Evolutionary conservation across 2,797 vertebrate species (phyloP), one percentile per base, ranked within the genome.

Genomic region (Gastrophryne carolinensis): DNA sequence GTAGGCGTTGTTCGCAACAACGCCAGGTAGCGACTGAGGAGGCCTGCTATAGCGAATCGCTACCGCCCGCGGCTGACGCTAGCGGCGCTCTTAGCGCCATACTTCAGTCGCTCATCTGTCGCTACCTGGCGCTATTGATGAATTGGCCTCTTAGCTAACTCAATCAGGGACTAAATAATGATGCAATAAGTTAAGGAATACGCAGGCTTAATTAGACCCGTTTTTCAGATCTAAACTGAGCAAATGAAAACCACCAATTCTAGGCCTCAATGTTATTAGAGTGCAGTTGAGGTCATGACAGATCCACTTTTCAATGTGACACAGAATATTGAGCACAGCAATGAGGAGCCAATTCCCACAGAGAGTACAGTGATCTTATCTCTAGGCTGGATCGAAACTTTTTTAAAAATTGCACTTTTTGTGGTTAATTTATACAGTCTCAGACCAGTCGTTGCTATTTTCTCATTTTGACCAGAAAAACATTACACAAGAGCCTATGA

Each of bases 401-500:
- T 52, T 26, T 27, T 61, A 62, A 50, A 61, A 39, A 69, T 3
- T 3, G 53, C 49, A 69, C 54, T 69, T 27, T 6, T 39, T 39
- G 12, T 39, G 37, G 27, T 12, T 56, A 21, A 26, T 5, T 29
- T 57, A 44, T 35, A 57, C 26, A 69, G 29, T 30, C 50, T 56
- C 39, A 24, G 35, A 53, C 34, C 44, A 47, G 17, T 47, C 17
- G 17, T 44, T 7, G 39, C 44, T n/a, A 67, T 23, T 32, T 34
- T 67, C 64, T 52, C 49, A 32, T 53, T 34, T 53, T 67, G 64
- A 67, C 29, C n/a, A n/a, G n/a, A n/a, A n/a, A n/a, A n/a, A n/a
- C n/a, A n/a, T n/a, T n/a, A n/a, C n/a, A n/a, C n/a, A n/a, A n/a
- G n/a, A n/a, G n/a, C n/a, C n/a, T n/a, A n/a, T n/a, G n/a, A n/a